Conservation (phyloP, 1,140 invertebrate species). For the Drosophila oshimai region DNA sequence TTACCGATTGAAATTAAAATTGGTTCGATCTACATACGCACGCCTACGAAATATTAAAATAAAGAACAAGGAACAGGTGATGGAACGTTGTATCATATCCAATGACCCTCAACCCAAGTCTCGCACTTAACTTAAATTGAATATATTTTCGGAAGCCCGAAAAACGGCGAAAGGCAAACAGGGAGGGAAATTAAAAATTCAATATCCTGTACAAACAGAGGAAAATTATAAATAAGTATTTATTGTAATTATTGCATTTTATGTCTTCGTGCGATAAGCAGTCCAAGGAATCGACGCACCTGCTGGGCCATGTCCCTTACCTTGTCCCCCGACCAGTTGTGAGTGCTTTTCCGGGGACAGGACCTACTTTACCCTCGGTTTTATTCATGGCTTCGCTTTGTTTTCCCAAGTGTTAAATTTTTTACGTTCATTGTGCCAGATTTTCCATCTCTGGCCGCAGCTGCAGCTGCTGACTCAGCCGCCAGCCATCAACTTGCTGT, state of each 20-base stretch:
- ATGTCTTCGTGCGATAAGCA: conserved; percentile 45
- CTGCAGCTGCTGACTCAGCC: conserved; percentile 56
- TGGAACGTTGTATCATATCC: neutral
- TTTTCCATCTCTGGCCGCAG: conserved; percentile 49
- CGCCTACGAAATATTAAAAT: neutral
- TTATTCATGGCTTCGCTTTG: conserved; percentile 70
- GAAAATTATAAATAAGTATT: conserved; percentile 78
- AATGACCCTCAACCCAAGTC: neutral
- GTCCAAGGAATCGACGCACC: conserved; percentile 44
- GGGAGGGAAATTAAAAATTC: conserved; percentile 73
- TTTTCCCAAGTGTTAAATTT: conserved; percentile 67
- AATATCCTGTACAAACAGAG: conserved; percentile 74
- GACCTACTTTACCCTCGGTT: conserved; percentile 56
- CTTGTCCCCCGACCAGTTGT: neutral
- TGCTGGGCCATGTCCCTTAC: conserved; percentile 25
- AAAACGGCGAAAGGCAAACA: neutral
- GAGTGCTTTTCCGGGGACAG: conserved; percentile 6
- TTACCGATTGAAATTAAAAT: conserved; percentile 69
- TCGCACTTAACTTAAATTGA: conserved; percentile 46
- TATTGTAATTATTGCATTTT: conserved; percentile 76
- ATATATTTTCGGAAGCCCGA: conserved; percentile 27
- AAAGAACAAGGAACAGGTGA: neutral
- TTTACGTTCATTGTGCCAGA: conserved; percentile 78
- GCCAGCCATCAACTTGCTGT: conserved; percentile 20
- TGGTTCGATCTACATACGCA: conserved; percentile 35